Evolutionary conservation across 2,113 vertebrate genomes (phyloP).

Genomic region (Hippoglossus stenolepis): DNA sequence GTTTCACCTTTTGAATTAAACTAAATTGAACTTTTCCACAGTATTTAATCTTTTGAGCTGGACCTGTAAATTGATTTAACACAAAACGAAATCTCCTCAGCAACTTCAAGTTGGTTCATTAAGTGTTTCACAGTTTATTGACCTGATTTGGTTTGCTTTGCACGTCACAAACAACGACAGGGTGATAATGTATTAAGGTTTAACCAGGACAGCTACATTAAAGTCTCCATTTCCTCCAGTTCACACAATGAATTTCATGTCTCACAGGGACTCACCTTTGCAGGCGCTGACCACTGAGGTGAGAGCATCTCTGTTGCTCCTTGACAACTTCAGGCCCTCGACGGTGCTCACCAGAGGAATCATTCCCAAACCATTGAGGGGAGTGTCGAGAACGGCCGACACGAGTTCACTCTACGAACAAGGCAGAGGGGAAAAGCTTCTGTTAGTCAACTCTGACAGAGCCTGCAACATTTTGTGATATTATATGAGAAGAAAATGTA

Average conservation of each 20-base stretch:
- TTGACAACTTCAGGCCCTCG: slow-evolving; percentile 77
- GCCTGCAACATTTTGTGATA: neutral
- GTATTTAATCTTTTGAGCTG: too few relatives aligned
- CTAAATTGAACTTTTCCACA: too few relatives aligned
- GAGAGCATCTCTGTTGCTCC: slow-evolving; percentile 78
- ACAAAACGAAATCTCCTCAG: too few relatives aligned
- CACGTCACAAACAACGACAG: too few relatives aligned
- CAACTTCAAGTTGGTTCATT: too few relatives aligned
- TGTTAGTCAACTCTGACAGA: neutral
- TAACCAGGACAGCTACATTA: too few relatives aligned
- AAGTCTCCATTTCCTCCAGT: too few relatives aligned
- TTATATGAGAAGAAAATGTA: neutral
- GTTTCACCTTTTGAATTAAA: too few relatives aligned
- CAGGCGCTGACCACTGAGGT: slow-evolving; percentile 83
- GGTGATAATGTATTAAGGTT: too few relatives aligned
- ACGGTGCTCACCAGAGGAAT: slow-evolving; percentile 68
- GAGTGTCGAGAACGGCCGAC: slow-evolving; percentile 76
- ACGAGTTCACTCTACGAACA: slow-evolving; percentile 75
- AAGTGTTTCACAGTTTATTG: too few relatives aligned
- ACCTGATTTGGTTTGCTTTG: too few relatives aligned
- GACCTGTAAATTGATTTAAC: too few relatives aligned
- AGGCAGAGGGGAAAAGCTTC: neutral
- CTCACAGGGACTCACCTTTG: slow-evolving; percentile 78
- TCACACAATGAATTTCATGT: neutral
- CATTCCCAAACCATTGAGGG: slow-evolving; percentile 86